Base-by-base conservation (phyloP, 2,888 invertebrate species). In the Ormia ochracea region DNA sequence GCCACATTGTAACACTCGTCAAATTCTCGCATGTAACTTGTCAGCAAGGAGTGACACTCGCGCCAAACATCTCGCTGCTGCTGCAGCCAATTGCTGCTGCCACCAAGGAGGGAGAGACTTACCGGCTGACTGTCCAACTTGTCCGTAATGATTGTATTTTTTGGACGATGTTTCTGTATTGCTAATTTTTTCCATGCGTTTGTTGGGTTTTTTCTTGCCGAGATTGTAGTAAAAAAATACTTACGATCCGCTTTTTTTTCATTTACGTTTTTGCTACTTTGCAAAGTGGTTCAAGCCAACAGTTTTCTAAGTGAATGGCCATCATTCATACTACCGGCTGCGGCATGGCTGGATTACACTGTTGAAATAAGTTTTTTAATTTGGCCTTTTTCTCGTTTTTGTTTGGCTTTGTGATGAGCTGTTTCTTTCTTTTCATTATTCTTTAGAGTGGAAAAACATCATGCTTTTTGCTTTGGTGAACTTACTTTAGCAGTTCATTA, bases 1-100 rank as follows among this genome's bases (percentile, higher is more conserved):
- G 76, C 80, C 80, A 76, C 80, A 80, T 72, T 76, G 72, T 83
- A 84, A 82, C 84, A 88, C 87, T 87, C 87, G 87, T 89, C 88
- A 88, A 88, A 88, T 86, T 85, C 85, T 87, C 86, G 85, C 88
- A 88, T 88, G 88, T 88, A 85, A 86, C 85, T 85, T 89, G 89
- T 89, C 89, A 88, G 84, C 85, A 83, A 84, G 82, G 83, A 86
- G 85, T 85, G 84, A 85, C 87, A 85, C 84, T 84, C 82, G 80
- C 80, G 68, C 76, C 76, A 80, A 80, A 80, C 76, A 80, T 76
- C 56, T 68, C 73, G 80, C 72, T 82, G 83, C 59, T 48, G 65
- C 45, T 65, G 56, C 17, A 81, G 38, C 14, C n/a, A 31, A 21
- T 54, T 66, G 63, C 58, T 65, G 65, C 54, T 73, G 66, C 68